Percentiles rank a stretch among this genome's conserved stretches.
These are phyloP conservation scores for Trichopria drosophilae DNA, from an alignment of 2,888 invertebrate species.

Conservation along the genomic window DNA sequence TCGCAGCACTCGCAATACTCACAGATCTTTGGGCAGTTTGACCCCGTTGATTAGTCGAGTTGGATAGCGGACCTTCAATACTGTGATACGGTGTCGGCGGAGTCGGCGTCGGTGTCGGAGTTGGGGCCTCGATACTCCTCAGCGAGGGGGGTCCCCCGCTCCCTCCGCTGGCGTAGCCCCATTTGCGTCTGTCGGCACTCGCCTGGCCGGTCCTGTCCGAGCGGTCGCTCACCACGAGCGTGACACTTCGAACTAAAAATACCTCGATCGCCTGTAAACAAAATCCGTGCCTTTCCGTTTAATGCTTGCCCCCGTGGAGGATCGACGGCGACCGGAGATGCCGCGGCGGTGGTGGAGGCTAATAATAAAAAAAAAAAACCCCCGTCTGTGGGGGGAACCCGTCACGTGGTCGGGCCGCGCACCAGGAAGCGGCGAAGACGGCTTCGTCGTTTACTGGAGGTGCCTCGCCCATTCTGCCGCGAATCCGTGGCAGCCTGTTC, in stretches of 20 bases:
- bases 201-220: conserved; percentile 45
- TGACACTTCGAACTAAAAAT: conserved; percentile 66
- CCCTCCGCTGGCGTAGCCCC: conserved; percentile 54
- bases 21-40: conserved; percentile 56
- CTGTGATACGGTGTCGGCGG: conserved; percentile 51
- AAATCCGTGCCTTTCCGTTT: no score
- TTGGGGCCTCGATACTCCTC: conserved; percentile 53
- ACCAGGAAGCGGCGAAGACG: no score
- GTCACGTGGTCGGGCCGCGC: no score
- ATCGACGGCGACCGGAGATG: no score
- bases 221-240: conserved; percentile 64
- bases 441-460: no score
- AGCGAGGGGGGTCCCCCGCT: conserved; percentile 57
- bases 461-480: no score
- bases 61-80: conserved; percentile 55
- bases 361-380: no score
- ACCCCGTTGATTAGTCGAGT: conserved; percentile 53
- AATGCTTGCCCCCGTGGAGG: no score
- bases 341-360: no score
- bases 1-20: no score
- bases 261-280: conserved; percentile 64
- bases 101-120: conserved; percentile 51
- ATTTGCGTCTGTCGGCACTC: conserved; percentile 49
- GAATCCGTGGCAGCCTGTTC: no score
- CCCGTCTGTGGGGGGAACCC: no score